Base-by-base conservation (phyloP, 2,113 vertebrate species). In the Oceanites oceanicus region DNA sequence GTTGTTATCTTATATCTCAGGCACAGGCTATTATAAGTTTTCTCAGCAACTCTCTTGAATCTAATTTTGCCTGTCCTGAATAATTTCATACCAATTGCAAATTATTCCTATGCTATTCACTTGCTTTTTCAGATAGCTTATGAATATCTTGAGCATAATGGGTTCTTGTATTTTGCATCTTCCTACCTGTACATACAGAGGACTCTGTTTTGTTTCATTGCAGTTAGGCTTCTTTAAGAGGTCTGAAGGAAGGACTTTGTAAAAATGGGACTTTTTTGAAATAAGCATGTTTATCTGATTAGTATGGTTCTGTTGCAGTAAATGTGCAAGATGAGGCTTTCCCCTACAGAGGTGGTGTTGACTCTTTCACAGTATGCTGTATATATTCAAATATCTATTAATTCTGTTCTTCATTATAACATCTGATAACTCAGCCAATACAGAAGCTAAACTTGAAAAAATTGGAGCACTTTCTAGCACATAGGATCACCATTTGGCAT, bases 151-250 rank as follows among this genome's bases (percentile, higher is more conserved):
- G 30, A 45, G 10, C 82, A 34, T 90, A 92, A 80, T 73, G 34
- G 6, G 10, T 58, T 73, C 30, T 77, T 59, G 1, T 73, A 47
- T 74, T 93, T 70, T 91, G 42, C 32, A n/a, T 76, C 16, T 73
- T 83, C n/a, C 30, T 68, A 18, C 45, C 4, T 0, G 0, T 34
- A 11, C 34, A 4, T 56, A 25, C 10, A 30, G 50, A 78, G 52
- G 38, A 42, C 27, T 72, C 21, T 53, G 14, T 59, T 94, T 88
- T 86, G 11, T 83, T 90, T 80, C 40, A 4, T 26, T 65, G 15
- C 50, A 70, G 0, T 40, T 58, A 34, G 30, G 6, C 34, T 86
- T 63, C 62, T 79, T 76, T 30, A 73, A 53, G 72, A 66, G 55
- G 13, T 62, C 7, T 88, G 36, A 86, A 89, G 44, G 38, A 74